These are phyloP conservation scores for Cirrhinus molitorella DNA, from an alignment of 2,797 vertebrate species.

Conservation along the genomic window DNA sequence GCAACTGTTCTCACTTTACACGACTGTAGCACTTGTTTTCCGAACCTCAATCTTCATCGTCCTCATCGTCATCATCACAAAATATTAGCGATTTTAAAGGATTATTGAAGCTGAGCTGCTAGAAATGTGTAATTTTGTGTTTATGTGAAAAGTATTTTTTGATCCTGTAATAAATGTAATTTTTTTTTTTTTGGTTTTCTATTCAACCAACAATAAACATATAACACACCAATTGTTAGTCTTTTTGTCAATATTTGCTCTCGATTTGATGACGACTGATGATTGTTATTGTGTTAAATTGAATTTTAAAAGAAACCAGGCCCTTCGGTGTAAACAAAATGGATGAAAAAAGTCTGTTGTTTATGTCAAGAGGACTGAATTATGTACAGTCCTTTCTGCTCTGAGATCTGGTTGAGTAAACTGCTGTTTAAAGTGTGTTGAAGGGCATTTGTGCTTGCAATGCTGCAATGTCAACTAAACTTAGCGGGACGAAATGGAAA, in stretches of 20 bases:
- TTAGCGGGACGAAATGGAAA: neutral
- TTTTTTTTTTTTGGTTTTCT: constrained; percentile 61
- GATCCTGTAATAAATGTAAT: constrained; percentile 65
- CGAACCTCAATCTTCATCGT: constrained; percentile 49
- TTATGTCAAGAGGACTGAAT: constrained; percentile 1
- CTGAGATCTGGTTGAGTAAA: neutral
- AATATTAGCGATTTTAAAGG: constrained; percentile 63
- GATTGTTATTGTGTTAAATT: neutral
- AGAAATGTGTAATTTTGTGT: constrained; percentile 66
- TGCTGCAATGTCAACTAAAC: neutral
- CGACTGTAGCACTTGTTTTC: constrained; percentile 37
- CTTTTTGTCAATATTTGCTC: constrained; percentile 38
- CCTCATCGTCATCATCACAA: constrained; percentile 58
- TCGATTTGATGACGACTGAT: neutral
- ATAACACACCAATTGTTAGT: constrained; percentile 58
- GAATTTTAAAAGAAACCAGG: neutral
- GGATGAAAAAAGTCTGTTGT: neutral
- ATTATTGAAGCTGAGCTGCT: constrained; percentile 75
- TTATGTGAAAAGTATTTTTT: constrained; percentile 67
- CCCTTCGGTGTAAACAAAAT: neutral
- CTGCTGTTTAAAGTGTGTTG: neutral
- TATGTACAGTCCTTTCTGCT: neutral
- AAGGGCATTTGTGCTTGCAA: neutral
- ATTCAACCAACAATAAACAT: constrained; percentile 78
- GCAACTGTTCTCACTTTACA: neutral